Conservation (phyloP, 2,113 vertebrate genomes). For the Amblyornis subalaris region DNA sequence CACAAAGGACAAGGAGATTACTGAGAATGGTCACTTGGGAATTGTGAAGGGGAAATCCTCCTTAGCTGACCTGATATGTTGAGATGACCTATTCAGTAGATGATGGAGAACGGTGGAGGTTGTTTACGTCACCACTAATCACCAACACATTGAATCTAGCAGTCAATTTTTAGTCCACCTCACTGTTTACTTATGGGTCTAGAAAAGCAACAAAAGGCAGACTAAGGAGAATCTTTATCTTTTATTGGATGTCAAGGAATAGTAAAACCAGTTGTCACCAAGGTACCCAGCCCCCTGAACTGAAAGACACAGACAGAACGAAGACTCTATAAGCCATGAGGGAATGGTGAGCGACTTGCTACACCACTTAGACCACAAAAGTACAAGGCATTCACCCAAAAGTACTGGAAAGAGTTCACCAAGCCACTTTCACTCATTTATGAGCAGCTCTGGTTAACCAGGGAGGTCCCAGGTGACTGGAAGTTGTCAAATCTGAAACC, state of each 20-base stretch:
- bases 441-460: background rate
- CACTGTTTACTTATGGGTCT: background rate
- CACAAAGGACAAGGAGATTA: background rate
- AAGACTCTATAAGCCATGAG: background rate
- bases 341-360: too few species aligned
- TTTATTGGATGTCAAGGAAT: background rate
- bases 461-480: too few species aligned
- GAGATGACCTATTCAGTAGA: background rate
- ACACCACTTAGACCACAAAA: background rate
- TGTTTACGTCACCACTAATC: background rate
- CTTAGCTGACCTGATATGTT: fast-evolving
- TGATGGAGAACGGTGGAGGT: background rate
- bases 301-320: background rate
- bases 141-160: fast-evolving
- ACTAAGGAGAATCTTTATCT: background rate
- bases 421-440: background rate
- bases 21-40: background rate
- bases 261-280: background rate
- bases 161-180: background rate
- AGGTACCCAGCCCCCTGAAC: background rate
- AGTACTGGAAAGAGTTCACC: background rate
- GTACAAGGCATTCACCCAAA: background rate
- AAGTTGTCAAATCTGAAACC: background rate
- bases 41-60: background rate
- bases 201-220: background rate